Base-by-base conservation (phyloP, 2,113 vertebrate genomes). In the Odocoileus virginianus region DNA sequence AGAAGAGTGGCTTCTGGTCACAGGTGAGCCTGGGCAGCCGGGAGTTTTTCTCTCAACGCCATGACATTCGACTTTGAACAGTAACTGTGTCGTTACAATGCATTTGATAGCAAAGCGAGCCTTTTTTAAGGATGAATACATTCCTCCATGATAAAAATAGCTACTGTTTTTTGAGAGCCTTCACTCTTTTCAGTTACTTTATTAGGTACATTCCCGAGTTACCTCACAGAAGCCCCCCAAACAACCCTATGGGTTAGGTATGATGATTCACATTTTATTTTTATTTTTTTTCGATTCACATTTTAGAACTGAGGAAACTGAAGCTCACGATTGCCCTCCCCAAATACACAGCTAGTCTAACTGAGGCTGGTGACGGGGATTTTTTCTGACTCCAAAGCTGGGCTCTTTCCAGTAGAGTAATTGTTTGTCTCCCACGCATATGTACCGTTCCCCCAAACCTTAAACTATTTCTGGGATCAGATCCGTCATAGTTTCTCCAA, bases 141-240 rank as follows among this genome's bases (percentile, higher is more conserved):
- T 95, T 89, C 36, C n/a, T 95, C 36, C 6, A 21, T 58, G 90
- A 86, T 58, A 88, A 92, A 97, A 97, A 97, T 36, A 95, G 95
- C 91, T 93, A 43, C 82, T 97, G 71, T 95, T 91, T 94, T 83
- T 83, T 81, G 50, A 93, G 8, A 89, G 89, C 89, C 79, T 95
- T 97, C 2, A 15, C 50, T 95, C 76, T 40, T 87, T 97, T 87
- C 94, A 74, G 58, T 84, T 93, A 89, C 95, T 91, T 84, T 57
- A 76, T 91, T 82, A 89, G 33, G 64, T 81, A 64, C n/a, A 81
- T 87, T 96, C 91, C 79, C 87, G 83, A 84, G 89, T 79, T 79
- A 84, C 81, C 78, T 96, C 52, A 50, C 17, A 8, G 54, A 47
- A 50, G 36, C 86, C 40, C 94, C 78, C 43, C 13, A 78, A 96